Base-by-base conservation (phyloP, 2,888 invertebrate genomes). In the Incurvaria masculella region DNA sequence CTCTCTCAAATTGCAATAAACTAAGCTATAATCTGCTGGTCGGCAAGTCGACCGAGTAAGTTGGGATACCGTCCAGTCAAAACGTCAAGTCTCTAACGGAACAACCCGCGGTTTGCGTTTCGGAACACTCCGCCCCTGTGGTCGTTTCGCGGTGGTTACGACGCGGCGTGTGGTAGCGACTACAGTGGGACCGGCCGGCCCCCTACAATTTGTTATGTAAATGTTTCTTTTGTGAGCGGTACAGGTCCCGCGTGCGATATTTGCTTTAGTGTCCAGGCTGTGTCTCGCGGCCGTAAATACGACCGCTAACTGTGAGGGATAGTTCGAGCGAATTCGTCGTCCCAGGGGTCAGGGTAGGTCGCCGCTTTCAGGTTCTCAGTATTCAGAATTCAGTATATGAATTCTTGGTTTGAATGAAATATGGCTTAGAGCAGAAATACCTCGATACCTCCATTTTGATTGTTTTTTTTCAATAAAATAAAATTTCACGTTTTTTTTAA, bases 171-270 rank as follows among this genome's bases (percentile, higher is more conserved):
- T 11, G 6, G 8, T 33, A 33, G 33, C 14, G 33, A 33, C 33
- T 33, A 4, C 6, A n/a, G 11, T 4, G 11, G 4, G 11, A n/a
- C 33, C 14, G 33, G 33, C 50, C 52, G 51, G 53, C 57, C 57
- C 60, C 60, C 56, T 57, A 60, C 61, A 63, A 65, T 65, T 65
- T 65, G 63, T 60, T 61, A 66, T 64, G 65, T 61, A 64, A 59
- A 59, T 59, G 55, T 33, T 33, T 33, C 33, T 33, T 33, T 33
- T 33, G 33, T 33, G 33, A 33, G 33, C 33, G 33, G 33, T 33
- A 33, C 33, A 33, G 33, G 33, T 33, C 33, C 33, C 33, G 33
- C 33, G 33, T 33, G 33, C 33, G 33, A 33, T 33, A 33, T 33
- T 33, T 33, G 33, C 33, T 33, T 33, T 33, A 33, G 11, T 33